Base-by-base conservation (phyloP, 2,797 vertebrate species). In the Xiphophorus birchmanni region DNA sequence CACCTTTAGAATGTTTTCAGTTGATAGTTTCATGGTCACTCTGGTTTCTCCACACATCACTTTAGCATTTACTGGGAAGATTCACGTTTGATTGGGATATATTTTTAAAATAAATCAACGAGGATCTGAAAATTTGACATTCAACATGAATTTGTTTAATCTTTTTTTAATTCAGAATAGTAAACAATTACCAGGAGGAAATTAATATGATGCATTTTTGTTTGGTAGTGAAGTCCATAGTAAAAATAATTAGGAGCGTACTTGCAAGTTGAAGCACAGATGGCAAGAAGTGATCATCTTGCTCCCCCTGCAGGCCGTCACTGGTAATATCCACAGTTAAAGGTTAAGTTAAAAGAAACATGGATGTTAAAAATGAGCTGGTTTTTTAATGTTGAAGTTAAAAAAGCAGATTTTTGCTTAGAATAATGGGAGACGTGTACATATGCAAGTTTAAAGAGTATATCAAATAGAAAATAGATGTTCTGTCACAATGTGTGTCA, bases 1-100 rank as follows among this genome's bases (percentile, higher is more conserved):
- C 0, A 7, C 1, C 78, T 17, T 86, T 89, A 2, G 29, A 87
- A 0, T 95, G 92, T 0, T 21, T 86, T 83, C 93, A 95, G 47
- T 82, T 15, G 10, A 93, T 88, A 0, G 79, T 82, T 4, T 77
- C 90, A 80, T 77, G 73, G 18, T 76, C 40, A 11, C 78, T 78
- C 69, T 29, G 3, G 0, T 0, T 0, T 29, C 0, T 29, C 85
- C 82, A 91, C 47, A 92, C 50, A 91, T 44, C 75, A 63, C 81
- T 45, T 60, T 32, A 32, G 15, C 12, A 15, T 56, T 56, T 56
- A 56, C 10, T 11, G 54, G 54, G 11, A 48, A 15, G 56, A 26
- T 37, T 35, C 1, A 37, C 0, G 3, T 37, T 35, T 65, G 17
- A 65, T 9, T 18, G 8, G 29, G 60, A 37, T 32, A 29, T 12